Base-by-base conservation (phyloP, 2,113 vertebrate genomes). In the Sceloporus undulatus region DNA sequence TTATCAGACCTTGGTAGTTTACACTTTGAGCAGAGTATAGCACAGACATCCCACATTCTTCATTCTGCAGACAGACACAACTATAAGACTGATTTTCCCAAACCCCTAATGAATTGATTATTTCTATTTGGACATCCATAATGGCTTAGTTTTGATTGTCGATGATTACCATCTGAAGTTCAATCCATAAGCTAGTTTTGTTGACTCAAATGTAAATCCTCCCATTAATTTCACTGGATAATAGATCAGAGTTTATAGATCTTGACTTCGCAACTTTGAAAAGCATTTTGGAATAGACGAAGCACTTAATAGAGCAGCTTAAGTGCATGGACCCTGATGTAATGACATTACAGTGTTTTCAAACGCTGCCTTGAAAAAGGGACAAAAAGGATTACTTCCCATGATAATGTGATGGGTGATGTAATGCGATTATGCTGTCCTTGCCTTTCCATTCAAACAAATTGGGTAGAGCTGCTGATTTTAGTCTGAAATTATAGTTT, bases 361-460 rank as follows among this genome's bases (percentile, higher is more conserved):
- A 70, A 68, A 68, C 42, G 40, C 11, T 78, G 40, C 65, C 48
- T 77, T 88, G 48, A 34, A 65, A 70, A 68, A 70, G 68, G n/a
- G 23, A 78, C 59, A 78, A 78, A 83, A 88, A 83, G 62, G 73
- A 88, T 88, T 78, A 88, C 48, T 54, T 66, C 1, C 19, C 87
- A 75, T 81, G 27, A 23, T n/a, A 81, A 8, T 38, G 1, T 73
- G 54, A 84, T 5, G 90, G 34, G 0, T 77, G 65, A 79, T 2
- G 90, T 38, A 76, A 16, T n/a, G 1, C 73, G 70, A 84, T 8
- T 91, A 65, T 79, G 14, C 88, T 81, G 88, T 87, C 38, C n/a
- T 90, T 89, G 89, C 38, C 42, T 86, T 84, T 42, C 70, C 88
- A 89, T 25, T 82, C 7, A 82, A 71, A 25, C 21, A n/a, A 77